Percentiles rank a stretch among this genome's conserved stretches.
phyloP scores from a whole-genome alignment of 2,797 vertebrate species.

The Chloroceryle amazona region DNA sequence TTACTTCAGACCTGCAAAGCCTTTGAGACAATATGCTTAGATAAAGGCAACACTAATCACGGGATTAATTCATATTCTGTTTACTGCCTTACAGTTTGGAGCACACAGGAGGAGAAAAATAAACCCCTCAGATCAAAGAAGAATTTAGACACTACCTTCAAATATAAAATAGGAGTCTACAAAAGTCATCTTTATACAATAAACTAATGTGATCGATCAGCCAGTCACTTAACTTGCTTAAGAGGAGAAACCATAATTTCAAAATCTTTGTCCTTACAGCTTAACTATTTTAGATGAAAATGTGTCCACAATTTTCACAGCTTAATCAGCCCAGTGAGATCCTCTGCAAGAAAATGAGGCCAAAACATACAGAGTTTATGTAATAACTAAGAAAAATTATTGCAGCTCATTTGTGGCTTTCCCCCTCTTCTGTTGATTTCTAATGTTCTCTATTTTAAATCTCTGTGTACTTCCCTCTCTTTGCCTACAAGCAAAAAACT shows the following conservation, averaged over 20 bases:
- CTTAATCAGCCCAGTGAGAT: background rate
- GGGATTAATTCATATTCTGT: conserved; percentile 1
- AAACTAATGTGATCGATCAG: background rate
- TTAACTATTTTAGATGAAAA: background rate
- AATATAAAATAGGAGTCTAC: background rate
- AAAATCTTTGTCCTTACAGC: background rate
- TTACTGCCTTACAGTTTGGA: background rate
- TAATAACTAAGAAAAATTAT: background rate
- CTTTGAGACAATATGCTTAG: background rate
- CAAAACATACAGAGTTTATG: background rate
- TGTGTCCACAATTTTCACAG: background rate
- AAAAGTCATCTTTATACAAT: background rate
- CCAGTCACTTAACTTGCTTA: background rate
- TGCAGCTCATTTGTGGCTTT: background rate
- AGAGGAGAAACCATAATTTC: background rate
- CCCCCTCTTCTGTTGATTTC: background rate
- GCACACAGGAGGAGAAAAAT: background rate
- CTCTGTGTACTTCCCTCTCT: background rate
- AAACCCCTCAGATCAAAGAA: background rate
- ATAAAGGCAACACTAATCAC: background rate
- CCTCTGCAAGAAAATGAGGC: background rate
- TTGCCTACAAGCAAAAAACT: background rate
- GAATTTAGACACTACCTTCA: background rate
- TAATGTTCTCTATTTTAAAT: background rate
- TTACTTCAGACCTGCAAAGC: background rate